Base-by-base conservation (phyloP, 2,888 invertebrate species). In the Byasa hedistus region DNA sequence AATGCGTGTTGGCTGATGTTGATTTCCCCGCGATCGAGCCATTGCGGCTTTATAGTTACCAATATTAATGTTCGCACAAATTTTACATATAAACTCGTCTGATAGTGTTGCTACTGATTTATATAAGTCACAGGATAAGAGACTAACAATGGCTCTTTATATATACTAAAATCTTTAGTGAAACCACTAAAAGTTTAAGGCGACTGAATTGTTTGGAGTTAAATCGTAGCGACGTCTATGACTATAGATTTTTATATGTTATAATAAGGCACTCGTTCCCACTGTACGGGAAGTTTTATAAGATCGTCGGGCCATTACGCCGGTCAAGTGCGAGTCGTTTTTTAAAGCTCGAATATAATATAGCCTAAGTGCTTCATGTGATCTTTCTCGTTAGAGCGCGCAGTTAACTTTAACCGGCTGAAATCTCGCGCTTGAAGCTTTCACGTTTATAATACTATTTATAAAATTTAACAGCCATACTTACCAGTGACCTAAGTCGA, bases 381-480 rank as follows among this genome's bases (percentile, higher is more conserved):
- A 64, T 70, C 61, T 64, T 10, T 52, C 61, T 69, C 66, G 67
- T 69, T 69, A 61, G 62, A 69, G 69, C 51, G 72, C 72, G 75
- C 73, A 74, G 75, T 76, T 71, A 73, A 64, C 66, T 70, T 59
- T 44, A 65, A 68, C 65, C 65, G 57, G 58, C 57, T 70, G 60
- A 65, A 64, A 65, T 69, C 69, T 66, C 61, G 68, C 71, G 73
- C 73, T 76, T 71, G 66, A 59, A 69, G 71, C 73, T 77, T 76
- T 69, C 67, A 70, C 68, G 70, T 66, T 57, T 72, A 69, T 68
- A 68, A 65, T 62, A 66, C 64, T 68, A 67, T 58, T 39, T 66
- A 51, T 69, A 68, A 65, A 56, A 27, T 56, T 39, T 61, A 68
- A 39, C 64, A 64, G 70, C 70, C 70, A 69, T 71, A 72, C 60